A percentile compares a stretch with the other conserved stretches of the same genome.
These are phyloP conservation scores for Ephydatia muelleri DNA, from an alignment of 37 sponge, comb jelly and placozoan genomes.

Conservation along the genomic window DNA sequence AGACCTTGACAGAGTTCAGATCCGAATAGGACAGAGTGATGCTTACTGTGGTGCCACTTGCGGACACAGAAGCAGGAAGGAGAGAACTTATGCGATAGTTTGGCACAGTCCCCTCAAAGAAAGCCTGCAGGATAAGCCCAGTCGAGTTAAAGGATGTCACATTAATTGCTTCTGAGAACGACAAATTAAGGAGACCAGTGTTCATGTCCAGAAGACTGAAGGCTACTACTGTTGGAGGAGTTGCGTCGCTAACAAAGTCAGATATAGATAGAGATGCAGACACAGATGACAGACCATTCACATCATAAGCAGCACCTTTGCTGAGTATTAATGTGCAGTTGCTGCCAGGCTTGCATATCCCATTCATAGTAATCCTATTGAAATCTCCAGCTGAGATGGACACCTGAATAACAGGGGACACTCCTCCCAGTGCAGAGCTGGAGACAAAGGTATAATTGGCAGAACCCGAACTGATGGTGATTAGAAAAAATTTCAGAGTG, in stretches of 20 bases:
- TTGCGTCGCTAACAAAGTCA: constrained; percentile 48
- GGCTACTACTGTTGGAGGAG: constrained; percentile 47
- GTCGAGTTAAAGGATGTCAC: constrained; percentile 54
- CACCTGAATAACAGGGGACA: constrained; percentile 37
- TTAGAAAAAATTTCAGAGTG: constrained; percentile 59
- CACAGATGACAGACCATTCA: constrained; percentile 42
- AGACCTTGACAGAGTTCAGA: constrained; percentile 62
- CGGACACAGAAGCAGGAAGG: constrained; percentile 22
- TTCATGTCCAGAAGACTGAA: constrained; percentile 67
- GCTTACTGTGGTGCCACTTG: constrained; percentile 50
- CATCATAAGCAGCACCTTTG: constrained; percentile 59
- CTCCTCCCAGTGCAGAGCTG: constrained; percentile 35
- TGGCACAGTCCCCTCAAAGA: constrained; percentile 52
- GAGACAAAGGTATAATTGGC: constrained; percentile 8
- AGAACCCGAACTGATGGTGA: constrained; percentile 25
- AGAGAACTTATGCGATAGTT: constrained; percentile 22
- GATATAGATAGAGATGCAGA: background rate
- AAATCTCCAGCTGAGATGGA: constrained; percentile 51
- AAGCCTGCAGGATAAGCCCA: constrained; percentile 57
- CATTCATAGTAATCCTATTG: constrained; percentile 22
- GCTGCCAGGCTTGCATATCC: constrained; percentile 39
- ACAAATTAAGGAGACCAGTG: constrained; percentile 66
- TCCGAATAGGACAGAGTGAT: constrained; percentile 59
- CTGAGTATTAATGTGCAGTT: constrained; percentile 51
- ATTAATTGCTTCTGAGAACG: constrained; percentile 75